phyloP scores from a whole-genome alignment of 2,113 vertebrate genomes.

The Paralichthys olivaceus region DNA sequence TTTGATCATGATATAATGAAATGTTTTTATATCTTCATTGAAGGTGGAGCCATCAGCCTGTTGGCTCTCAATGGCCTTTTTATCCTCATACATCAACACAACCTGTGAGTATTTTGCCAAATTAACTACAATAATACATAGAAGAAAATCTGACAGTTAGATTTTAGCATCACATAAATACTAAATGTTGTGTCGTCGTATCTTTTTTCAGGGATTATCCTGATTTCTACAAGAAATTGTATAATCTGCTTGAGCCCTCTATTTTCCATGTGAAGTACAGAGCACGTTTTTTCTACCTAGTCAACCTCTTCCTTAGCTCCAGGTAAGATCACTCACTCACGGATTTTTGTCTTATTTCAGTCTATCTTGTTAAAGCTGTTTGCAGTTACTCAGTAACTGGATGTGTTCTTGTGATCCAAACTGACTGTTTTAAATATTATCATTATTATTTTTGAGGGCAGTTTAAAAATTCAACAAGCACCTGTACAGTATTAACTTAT shows the following conservation, averaged over 20 bases:
- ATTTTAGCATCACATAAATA: background rate
- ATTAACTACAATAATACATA: background rate
- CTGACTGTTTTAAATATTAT: too few species aligned
- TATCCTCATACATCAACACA: constrained; percentile 94
- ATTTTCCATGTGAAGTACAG: constrained; percentile 94
- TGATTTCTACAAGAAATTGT: constrained; percentile 95
- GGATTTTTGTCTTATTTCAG: background rate
- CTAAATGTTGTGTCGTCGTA: background rate
- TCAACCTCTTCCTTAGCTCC: constrained; percentile 92
- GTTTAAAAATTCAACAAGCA: background rate
- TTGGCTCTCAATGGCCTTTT: constrained; percentile 96
- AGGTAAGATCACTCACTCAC: constrained; percentile 79
- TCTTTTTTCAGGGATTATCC: constrained; percentile 89
- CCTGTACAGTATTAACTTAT: background rate
- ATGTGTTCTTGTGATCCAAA: too few species aligned
- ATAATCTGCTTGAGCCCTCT: constrained; percentile 91
- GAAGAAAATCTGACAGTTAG: too few species aligned
- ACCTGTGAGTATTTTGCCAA: constrained; percentile 88
- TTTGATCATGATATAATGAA: background rate
- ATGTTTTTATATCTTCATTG: constrained; percentile 24
- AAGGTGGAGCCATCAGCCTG: constrained; percentile 95
- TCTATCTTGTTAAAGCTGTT: background rate
- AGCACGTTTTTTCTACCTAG: constrained; percentile 93
- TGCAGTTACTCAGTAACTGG: too few species aligned
- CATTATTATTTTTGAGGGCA: background rate